Base-by-base conservation (phyloP, 1,140 invertebrate species). In the Drosophila azteca region DNA sequence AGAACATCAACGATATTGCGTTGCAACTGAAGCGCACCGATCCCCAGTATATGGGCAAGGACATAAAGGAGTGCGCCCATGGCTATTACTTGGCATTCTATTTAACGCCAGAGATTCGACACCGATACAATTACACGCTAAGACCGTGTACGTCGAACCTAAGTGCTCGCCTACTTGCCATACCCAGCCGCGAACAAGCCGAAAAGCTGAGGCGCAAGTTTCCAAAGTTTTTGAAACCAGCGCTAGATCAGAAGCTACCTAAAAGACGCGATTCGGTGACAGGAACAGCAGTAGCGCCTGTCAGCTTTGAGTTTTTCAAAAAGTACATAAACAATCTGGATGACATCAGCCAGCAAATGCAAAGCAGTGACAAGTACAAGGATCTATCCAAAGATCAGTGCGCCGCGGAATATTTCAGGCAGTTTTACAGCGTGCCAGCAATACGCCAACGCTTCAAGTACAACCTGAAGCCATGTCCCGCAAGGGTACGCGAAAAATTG, bases 51-150 rank as follows among this genome's bases (percentile, higher is more conserved):
- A n/a, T 6, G 3, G n/a, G 31, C n/a, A 58, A 35, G 24, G 76
- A 62, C 2, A 73, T 73, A 22, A 72, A 77, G 1, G 54, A 77
- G 2, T 66, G 66, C 17, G 67, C 72, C 1, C n/a, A 41, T 6
- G 50, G 52, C 4, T 84, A 63, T 13, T 84, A 84, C 20, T 46
- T 77, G 15, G 51, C 39, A 0, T 84, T 85, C 15, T 84, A 85
- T 35, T 9, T 73, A 8, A 73, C 26, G 3, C 72, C 77, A 1
- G 58, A 73, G 45, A 80, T 84, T 2, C 81, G 80, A 1, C n/a
- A 80, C 1, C 68, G 43, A 15, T 73, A 73, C 9, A 11, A 26
- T 0, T 68, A 51, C 2, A 7, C 51, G 24, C 17, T 84, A 3
- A 26, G 4, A 1, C 11, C 53, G 0, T 67, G 77, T 39, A 41